A percentile compares a stretch with the other conserved stretches of the same genome.
phyloP scores from a whole-genome alignment of 2,113 vertebrate genomes.

The Aegypius monachus region DNA sequence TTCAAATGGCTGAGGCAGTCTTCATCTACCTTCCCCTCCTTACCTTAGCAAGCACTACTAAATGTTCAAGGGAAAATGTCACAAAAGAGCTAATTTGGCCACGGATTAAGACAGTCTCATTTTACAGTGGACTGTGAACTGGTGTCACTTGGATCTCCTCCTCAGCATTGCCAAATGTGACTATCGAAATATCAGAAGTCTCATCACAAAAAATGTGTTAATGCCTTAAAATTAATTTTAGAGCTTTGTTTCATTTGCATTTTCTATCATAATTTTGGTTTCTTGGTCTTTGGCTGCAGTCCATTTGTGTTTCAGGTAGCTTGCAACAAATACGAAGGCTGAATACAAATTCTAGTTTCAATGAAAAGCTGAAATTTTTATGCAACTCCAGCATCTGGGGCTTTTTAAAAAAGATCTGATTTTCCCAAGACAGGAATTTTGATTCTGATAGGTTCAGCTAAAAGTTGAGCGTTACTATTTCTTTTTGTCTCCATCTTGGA shows the following conservation, averaged over 20 bases:
- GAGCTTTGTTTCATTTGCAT: not conserved
- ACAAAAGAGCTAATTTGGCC: not conserved
- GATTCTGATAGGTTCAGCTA: not conserved
- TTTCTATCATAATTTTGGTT: not conserved
- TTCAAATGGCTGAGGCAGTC: not conserved
- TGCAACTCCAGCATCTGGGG: not conserved
- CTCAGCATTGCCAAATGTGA: not conserved
- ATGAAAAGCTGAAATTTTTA: not conserved
- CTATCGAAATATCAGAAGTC: not conserved
- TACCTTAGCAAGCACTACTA: not conserved
- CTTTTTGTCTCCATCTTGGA: not conserved
- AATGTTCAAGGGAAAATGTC: not conserved
- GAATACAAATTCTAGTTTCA: not conserved
- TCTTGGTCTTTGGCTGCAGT: not conserved
- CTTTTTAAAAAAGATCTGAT: not conserved
- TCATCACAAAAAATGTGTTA: not conserved
- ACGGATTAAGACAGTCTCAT: not conserved
- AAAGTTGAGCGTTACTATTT: not conserved
- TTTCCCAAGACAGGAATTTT: not conserved
- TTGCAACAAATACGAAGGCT: not conserved
- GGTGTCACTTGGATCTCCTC: not conserved
- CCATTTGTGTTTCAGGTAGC: not conserved
- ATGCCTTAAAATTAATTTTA: not conserved
- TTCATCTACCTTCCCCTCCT: not conserved
- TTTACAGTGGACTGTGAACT: not conserved